A percentile compares a stretch with the other conserved stretches of the same genome.
phyloP scores from a whole-genome alignment of 2,113 vertebrate genomes.

The Panthera tigris region DNA sequence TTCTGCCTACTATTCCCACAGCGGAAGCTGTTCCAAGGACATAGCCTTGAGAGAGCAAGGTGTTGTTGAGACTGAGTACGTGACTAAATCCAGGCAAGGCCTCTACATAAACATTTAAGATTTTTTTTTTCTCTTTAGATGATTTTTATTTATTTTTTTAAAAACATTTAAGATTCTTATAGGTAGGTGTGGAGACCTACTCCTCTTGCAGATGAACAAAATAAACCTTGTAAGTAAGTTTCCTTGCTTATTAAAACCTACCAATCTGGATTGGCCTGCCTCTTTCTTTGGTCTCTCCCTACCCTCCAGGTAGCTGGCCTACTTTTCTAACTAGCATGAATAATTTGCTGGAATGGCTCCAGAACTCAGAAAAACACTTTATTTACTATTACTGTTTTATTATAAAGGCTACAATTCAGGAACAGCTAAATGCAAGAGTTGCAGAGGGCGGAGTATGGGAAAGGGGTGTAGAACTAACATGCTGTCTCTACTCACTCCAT shows the following conservation, averaged over 20 bases:
- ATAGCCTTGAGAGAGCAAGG: background rate
- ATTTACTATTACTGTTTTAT: background rate
- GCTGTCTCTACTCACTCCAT: background rate
- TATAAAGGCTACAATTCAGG: background rate
- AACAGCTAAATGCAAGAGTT: background rate
- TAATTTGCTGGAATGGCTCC: background rate
- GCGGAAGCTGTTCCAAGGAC: background rate
- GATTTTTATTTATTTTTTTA: no score
- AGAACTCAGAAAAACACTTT: background rate
- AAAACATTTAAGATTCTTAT: background rate
- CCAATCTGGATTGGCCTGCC: background rate
- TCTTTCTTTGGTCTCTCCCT: background rate
- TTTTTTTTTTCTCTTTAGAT: background rate
- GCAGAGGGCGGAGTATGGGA: no score
- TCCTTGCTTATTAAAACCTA: background rate
- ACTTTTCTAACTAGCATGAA: background rate
- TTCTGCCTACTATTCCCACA: background rate
- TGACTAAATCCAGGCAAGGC: background rate
- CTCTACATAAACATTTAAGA: background rate
- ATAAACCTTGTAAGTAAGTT: background rate
- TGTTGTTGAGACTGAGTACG: background rate
- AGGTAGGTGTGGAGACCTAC: background rate
- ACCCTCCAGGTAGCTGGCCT: background rate
- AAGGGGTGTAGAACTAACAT: background rate
- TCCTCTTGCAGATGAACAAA: background rate